Conservation (phyloP, 2,888 invertebrate species). For the Plebejus argus region DNA sequence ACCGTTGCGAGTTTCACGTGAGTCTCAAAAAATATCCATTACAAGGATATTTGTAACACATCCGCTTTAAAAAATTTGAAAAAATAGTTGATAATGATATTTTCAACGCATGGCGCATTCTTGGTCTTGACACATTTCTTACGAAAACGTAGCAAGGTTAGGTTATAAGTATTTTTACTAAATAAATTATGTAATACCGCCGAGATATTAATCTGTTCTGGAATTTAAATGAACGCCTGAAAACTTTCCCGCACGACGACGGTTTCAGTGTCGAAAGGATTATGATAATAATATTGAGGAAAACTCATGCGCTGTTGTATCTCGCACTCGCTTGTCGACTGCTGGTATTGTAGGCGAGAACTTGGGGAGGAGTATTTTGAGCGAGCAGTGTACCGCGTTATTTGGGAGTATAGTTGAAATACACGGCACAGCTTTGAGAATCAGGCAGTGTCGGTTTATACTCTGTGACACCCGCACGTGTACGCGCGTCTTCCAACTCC, state of each 20-base stretch:
- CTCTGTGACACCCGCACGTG: neutral
- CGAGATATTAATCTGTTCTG: conserved; percentile 7
- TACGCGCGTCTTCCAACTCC: neutral
- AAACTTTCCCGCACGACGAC: conserved; percentile 32
- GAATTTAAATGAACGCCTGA: conserved; percentile 31
- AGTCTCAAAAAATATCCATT: no score
- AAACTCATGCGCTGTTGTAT: neutral
- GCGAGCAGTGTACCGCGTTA: neutral
- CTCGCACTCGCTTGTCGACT: neutral
- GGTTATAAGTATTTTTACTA: neutral
- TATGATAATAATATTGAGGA: conserved; percentile 9
- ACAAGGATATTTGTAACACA: no score
- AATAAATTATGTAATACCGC: neutral
- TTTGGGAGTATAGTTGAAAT: neutral
- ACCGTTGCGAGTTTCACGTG: no score
- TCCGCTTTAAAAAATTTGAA: no score
- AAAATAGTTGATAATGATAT: no score
- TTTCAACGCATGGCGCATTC: neutral
- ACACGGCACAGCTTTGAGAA: neutral
- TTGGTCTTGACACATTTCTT: neutral
- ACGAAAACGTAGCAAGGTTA: neutral
- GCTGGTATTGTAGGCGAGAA: neutral
- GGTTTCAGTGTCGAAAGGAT: conserved; percentile 29
- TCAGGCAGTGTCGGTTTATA: neutral
- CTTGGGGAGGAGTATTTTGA: neutral